phyloP scores from a whole-genome alignment of 2,888 invertebrate genomes.

The Sepioteuthis lessoniana region DNA sequence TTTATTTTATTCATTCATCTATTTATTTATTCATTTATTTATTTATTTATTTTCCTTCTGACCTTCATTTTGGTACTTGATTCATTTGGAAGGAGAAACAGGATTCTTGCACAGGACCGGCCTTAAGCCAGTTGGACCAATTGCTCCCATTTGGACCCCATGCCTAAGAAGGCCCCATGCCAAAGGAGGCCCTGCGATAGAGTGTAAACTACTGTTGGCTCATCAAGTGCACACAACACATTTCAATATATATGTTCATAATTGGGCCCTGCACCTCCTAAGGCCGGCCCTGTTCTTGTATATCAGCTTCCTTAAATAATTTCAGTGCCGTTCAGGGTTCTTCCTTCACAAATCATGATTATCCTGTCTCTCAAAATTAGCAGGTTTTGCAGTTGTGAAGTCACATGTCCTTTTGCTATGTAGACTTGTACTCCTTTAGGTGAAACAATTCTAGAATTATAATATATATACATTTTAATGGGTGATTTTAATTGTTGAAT shows the following conservation, averaged over 20 bases:
- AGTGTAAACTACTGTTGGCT: no score
- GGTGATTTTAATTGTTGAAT: not conserved
- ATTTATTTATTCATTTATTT: not conserved
- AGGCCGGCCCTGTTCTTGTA: no score
- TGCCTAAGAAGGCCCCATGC: no score
- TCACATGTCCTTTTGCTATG: slow-evolving; percentile 14
- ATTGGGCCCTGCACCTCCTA: no score
- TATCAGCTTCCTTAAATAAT: not conserved
- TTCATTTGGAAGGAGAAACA: slow-evolving; percentile 33
- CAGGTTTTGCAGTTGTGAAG: slow-evolving; percentile 33
- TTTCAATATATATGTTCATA: no score
- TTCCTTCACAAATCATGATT: not conserved
- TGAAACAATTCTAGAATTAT: not conserved
- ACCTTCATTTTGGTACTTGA: not conserved
- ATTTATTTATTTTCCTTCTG: not conserved
- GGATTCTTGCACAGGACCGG: slow-evolving; percentile 10
- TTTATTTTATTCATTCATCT: not conserved
- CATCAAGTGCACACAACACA: no score
- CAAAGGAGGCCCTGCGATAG: no score
- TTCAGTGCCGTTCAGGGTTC: not conserved
- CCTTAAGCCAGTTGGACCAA: no score
- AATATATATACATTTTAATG: not conserved
- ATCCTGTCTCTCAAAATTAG: slow-evolving; percentile 33
- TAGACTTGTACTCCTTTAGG: slow-evolving; percentile 33
- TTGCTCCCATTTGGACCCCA: no score